These are phyloP conservation scores for Trogon melanurus DNA, from an alignment of 2,113 vertebrate genomes.

Conservation along the genomic window DNA sequence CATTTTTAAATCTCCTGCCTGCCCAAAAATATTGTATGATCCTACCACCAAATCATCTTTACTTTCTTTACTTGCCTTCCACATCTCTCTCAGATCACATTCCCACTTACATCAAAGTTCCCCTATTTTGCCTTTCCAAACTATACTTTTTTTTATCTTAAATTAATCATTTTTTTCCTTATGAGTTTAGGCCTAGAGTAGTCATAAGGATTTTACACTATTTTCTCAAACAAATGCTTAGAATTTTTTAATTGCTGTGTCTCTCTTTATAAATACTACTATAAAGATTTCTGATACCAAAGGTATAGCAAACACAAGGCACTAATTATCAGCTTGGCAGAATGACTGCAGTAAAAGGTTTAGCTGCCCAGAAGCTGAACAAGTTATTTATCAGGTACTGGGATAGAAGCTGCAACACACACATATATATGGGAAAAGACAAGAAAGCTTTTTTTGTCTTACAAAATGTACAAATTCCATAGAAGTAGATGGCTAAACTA, in stretches of 20 bases:
- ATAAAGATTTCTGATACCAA: not conserved
- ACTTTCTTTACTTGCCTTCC: not conserved
- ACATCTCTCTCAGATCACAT: not conserved
- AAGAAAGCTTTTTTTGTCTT: not conserved
- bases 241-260: not conserved
- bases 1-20: not conserved
- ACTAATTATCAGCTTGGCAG: not conserved
- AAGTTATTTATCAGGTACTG: not conserved
- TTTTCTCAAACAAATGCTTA: not conserved
- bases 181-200: not conserved
- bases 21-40: not conserved
- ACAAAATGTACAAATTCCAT: not conserved
- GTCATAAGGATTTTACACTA: not conserved
- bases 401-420: not conserved
- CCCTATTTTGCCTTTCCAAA: not conserved
- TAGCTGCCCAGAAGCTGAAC: not conserved
- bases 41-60: not conserved
- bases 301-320: not conserved
- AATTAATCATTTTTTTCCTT: not conserved
- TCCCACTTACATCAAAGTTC: not conserved
- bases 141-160: not conserved
- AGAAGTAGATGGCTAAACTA: not conserved
- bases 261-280: not conserved
- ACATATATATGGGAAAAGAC: not conserved
- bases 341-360: not conserved